Evolutionary conservation across 2,888 invertebrate species (phyloP).

Genomic region (Dolichopus griseipennis): DNA sequence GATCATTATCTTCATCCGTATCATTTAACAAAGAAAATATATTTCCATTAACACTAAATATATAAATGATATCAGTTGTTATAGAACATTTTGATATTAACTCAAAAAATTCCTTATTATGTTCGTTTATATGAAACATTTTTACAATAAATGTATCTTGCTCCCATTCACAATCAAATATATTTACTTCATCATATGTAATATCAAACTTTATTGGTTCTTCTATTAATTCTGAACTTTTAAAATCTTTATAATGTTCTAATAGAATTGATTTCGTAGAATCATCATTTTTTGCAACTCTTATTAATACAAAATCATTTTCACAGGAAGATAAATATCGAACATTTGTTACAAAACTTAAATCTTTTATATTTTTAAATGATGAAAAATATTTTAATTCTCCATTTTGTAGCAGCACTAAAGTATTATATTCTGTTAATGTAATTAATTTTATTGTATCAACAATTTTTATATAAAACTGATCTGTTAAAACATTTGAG

Average conservation of each 20-base stretch:
- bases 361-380: constrained; percentile 32
- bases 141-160: constrained; percentile 31
- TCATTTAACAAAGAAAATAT: constrained; percentile 30
- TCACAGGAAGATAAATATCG: constrained; percentile 28
- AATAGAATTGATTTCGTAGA: constrained; percentile 22
- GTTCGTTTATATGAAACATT: constrained; percentile 24
- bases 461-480: constrained; percentile 20
- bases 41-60: constrained; percentile 35
- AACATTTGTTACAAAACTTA: constrained; percentile 33
- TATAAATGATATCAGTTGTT: constrained; percentile 23
- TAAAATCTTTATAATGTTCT: constrained; percentile 33
- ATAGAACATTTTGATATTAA: constrained; percentile 22
- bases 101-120: constrained; percentile 30
- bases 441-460: constrained; percentile 30
- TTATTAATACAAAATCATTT: constrained; percentile 35
- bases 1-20: constrained; percentile 12
- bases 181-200: constrained; percentile 34
- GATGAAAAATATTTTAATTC: constrained; percentile 37
- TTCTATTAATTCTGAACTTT: constrained; percentile 26
- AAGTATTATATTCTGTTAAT: constrained; percentile 36
- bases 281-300: constrained; percentile 15
- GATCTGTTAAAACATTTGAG: constrained; percentile 23
- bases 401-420: constrained; percentile 34
- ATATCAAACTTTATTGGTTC: constrained; percentile 31
- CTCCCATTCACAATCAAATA: constrained; percentile 34